Evolutionary conservation across 2,888 invertebrate species (phyloP).

Genomic region (Hirtodrosophila cameraria): DNA sequence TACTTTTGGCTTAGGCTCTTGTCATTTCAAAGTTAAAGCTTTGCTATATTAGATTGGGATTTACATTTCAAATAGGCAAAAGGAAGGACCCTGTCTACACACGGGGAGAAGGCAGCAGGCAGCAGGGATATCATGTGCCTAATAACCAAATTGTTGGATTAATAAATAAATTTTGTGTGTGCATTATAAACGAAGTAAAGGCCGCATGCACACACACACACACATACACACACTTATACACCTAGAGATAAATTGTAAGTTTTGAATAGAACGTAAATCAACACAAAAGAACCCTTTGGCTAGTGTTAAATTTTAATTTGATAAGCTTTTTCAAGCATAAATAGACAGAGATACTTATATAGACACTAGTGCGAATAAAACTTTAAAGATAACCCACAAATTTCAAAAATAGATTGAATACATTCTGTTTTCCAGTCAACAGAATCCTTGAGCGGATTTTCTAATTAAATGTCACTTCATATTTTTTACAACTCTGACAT

Average conservation of each 20-base stretch:
- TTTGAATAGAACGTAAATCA: conserved; percentile 25
- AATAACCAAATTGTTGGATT: conserved; percentile 63
- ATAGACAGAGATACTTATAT: not conserved
- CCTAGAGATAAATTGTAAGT: conserved; percentile 5
- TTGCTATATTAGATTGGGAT: conserved; percentile 17
- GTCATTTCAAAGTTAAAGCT: conserved; percentile 23
- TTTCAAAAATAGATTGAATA: conserved; percentile 15
- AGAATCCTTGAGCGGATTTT: conserved; percentile 49
- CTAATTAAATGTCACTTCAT: conserved; percentile 77
- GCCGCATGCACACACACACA: conserved; percentile 8
- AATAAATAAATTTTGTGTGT: conserved; percentile 53
- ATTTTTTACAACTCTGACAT: conserved; percentile 51
- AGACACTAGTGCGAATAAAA: not conserved
- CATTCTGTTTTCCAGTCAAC: conserved; percentile 32
- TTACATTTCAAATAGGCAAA: conserved; percentile 4
- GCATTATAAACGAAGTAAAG: conserved; percentile 31
- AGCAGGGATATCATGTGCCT: conserved; percentile 33
- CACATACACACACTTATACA: not conserved
- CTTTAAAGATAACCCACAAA: not conserved
- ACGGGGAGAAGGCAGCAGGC: not conserved
- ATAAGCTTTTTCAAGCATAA: conserved; percentile 19
- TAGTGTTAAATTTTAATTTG: conserved; percentile 47
- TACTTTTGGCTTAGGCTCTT: conserved; percentile 56
- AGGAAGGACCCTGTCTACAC: too few relatives aligned
- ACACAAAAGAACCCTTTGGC: conserved; percentile 35